Base-by-base conservation (phyloP, 2,888 invertebrate species). In the Rhingia rostrata region DNA sequence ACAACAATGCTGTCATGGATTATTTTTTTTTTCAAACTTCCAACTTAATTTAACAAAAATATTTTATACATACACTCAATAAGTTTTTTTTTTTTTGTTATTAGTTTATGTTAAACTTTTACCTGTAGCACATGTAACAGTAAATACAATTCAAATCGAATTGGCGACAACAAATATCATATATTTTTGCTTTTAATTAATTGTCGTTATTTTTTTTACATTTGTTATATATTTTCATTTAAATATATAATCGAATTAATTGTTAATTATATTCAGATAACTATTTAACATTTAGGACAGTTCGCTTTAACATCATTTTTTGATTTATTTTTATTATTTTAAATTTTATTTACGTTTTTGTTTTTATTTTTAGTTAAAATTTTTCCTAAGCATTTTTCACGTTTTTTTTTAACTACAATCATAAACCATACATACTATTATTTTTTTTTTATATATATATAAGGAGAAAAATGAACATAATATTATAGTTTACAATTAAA, bases 341-440 rank as follows among this genome's bases (percentile, higher is more conserved):
- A 72, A 32, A 33, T 41, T 66, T 61, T 67, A 53, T 49, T 73
- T 69, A 61, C 6, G 53, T 84, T 51, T 51, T 54, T 14, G 9
- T 67, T 22, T 54, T 33, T 33, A 33, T 81, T 64, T 47, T 77
- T 63, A 82, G 49, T 80, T 78, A 72, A 81, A 84, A 86, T 78
- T 81, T 83, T 83, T 72, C 87, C 86, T 88, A 88, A 88, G 87
- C 87, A 86, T 86, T 73, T 70, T 84, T 61, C 86, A 73, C 32
- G 41, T 84, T 86, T 47, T 82, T 86, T 79, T 86, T 86, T 87
- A 78, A 88, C 37, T 60, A 70, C 47, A 73, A 56, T 53, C 58
- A 61, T 74, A 58, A 63, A 67, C 54, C 70, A 81, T 74, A 74
- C 64, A 75, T 75, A 80, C 66, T 47, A 9, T 22, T 51, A 51